Conservation (phyloP, 2,888 invertebrate genomes). For the Bedellia somnulentella region DNA sequence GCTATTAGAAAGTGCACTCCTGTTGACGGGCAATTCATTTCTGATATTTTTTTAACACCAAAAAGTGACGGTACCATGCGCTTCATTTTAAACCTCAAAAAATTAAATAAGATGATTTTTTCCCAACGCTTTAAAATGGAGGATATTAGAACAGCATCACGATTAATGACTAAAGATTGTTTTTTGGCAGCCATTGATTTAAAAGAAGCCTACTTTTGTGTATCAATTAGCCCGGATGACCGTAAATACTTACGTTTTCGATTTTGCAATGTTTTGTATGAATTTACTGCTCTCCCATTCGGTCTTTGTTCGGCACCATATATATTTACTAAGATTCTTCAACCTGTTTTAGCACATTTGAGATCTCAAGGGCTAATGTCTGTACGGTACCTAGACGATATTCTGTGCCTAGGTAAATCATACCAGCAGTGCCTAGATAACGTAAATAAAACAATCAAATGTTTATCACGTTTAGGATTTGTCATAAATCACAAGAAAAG, state of each 20-base stretch:
- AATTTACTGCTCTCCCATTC: constrained; percentile 12
- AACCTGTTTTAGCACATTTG: constrained; percentile 9
- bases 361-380: constrained; percentile 5
- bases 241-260: constrained; percentile 11
- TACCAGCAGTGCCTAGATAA: background rate
- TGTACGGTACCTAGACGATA: background rate
- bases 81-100: constrained; percentile 11
- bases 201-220: constrained; percentile 10
- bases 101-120: constrained; percentile 9
- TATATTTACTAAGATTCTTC: constrained; percentile 12
- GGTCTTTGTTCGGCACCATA: constrained; percentile 10
- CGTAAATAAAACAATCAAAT: background rate
- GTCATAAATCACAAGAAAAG: background rate
- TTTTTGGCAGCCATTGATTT: constrained; percentile 9
- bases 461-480: background rate
- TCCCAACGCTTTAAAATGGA: constrained; percentile 11
- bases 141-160: constrained; percentile 10
- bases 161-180: constrained; percentile 6
- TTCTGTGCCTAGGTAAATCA: background rate
- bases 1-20: background rate
- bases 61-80: constrained; percentile 3
- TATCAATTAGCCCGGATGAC: constrained; percentile 5
- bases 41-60: background rate
- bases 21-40: background rate
- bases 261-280: constrained; percentile 6